phyloP scores from a whole-genome alignment of 2,797 vertebrate species.

The Sciurus carolinensis region DNA sequence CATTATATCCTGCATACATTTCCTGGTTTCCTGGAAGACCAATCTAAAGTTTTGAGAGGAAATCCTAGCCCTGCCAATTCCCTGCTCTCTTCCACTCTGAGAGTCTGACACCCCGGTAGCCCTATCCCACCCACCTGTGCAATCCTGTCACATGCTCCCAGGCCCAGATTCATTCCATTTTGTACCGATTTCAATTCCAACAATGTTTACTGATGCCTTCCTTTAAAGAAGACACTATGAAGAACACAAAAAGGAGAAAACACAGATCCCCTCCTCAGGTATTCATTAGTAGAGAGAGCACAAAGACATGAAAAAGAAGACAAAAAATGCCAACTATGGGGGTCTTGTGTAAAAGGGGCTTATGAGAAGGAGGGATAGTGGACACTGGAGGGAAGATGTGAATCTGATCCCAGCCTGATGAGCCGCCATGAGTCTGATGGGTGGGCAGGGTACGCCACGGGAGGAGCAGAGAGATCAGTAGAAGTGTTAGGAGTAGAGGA shows the following conservation, averaged over 20 bases:
- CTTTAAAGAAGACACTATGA: background rate
- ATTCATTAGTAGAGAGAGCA: background rate
- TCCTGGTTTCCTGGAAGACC: background rate
- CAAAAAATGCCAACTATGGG: background rate
- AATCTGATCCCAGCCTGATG: background rate
- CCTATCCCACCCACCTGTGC: rapidly evolving
- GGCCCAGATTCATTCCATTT: background rate
- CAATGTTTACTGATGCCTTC: background rate
- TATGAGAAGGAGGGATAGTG: background rate
- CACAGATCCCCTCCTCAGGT: background rate
- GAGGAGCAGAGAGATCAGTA: no score
- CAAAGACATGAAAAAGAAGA: background rate
- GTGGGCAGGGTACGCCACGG: no score
- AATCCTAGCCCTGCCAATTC: background rate
- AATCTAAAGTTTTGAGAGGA: background rate
- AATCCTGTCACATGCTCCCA: background rate
- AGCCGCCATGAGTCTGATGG: background rate
- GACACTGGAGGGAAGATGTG: background rate
- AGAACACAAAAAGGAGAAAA: background rate
- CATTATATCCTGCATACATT: background rate
- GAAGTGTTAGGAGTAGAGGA: no score
- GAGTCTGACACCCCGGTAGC: rapidly evolving
- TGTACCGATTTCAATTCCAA: background rate
- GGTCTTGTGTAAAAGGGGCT: background rate
- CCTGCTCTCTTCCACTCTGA: background rate